Percentiles rank a stretch among this genome's conserved stretches.
Conservation (phyloP, 2,797 vertebrate genomes). For the Cynodonichthys magdalenae region DNA sequence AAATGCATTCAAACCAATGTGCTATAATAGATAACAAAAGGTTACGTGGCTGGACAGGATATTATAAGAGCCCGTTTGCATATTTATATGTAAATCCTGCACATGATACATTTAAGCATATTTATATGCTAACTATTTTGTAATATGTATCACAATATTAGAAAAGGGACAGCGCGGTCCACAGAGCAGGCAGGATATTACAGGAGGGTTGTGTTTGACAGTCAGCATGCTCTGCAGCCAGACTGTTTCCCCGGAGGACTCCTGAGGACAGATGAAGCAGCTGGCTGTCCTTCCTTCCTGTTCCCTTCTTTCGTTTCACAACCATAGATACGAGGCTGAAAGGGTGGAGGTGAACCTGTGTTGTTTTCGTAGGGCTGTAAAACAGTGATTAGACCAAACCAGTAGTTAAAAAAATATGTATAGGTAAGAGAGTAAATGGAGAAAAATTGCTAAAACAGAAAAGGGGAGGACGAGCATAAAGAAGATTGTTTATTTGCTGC, state of each 20-base stretch:
- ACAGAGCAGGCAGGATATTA: constrained; percentile 68
- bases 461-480: constrained; percentile 23
- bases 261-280: constrained; percentile 75
- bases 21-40: too few species aligned
- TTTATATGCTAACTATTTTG: too few species aligned
- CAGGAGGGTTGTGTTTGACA: constrained; percentile 63
- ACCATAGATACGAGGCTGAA: constrained; percentile 50
- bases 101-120: too few species aligned
- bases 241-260: constrained; percentile 71
- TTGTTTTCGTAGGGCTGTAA: constrained; percentile 22
- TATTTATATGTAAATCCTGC: too few species aligned
- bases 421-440: neutral
- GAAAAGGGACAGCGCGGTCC: constrained; percentile 21
- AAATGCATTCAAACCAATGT: too few species aligned
- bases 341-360: constrained; percentile 28
- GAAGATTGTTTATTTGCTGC: constrained; percentile 59
- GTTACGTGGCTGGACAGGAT: too few species aligned
- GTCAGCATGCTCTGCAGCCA: constrained; percentile 72
- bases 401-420: neutral
- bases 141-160: constrained; percentile 24
- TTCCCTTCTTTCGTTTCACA: constrained; percentile 73
- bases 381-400: constrained; percentile 10
- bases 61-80: too few species aligned
- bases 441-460: constrained; percentile 6
- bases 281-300: constrained; percentile 77